A percentile compares a stretch with the other conserved stretches of the same genome.
These are phyloP conservation scores for Araneus ventricosus DNA, from an alignment of 1,140 invertebrate species.

Conservation along the genomic window DNA sequence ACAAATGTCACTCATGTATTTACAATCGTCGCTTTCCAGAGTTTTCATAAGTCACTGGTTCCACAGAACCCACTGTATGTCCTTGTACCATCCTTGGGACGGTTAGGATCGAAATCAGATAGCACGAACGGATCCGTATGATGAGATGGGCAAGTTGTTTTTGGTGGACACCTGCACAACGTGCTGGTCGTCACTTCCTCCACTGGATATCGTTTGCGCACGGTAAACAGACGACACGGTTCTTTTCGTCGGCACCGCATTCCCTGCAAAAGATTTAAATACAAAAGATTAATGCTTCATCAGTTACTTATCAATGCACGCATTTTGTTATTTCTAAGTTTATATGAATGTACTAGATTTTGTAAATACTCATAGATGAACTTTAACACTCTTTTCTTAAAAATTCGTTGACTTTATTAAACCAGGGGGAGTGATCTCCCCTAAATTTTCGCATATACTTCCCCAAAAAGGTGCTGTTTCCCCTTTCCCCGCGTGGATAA, in stretches of 20 bases:
- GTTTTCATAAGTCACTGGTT: background rate
- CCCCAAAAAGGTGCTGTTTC: too few species aligned
- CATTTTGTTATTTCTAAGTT: too few species aligned
- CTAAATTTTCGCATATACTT: too few species aligned
- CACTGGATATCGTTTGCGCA: slow-evolving; percentile 88
- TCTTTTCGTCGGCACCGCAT: slow-evolving; percentile 91
- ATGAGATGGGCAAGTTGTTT: slow-evolving; percentile 88
- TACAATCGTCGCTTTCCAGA: background rate
- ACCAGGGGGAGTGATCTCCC: too few species aligned
- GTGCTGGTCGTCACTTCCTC: slow-evolving; percentile 93
- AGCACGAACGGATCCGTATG: slow-evolving; percentile 89
- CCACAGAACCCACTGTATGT: slow-evolving; percentile 69
- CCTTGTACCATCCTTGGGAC: slow-evolving; percentile 42
- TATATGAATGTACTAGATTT: too few species aligned
- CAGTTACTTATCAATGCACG: background rate
- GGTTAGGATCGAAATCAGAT: slow-evolving; percentile 56
- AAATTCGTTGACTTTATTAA: too few species aligned
- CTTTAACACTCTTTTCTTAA: too few species aligned
- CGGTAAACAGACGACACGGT: slow-evolving; percentile 92
- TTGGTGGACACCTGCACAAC: slow-evolving; percentile 90
- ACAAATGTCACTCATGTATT: slow-evolving; percentile 14
- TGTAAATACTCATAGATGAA: too few species aligned
- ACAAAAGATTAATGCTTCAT: too few species aligned
- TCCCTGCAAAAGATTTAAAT: slow-evolving; percentile 83
- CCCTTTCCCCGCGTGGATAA: too few species aligned